Base-by-base conservation (phyloP, 2,797 vertebrate genomes). In the Poeciliopsis gracilis region DNA sequence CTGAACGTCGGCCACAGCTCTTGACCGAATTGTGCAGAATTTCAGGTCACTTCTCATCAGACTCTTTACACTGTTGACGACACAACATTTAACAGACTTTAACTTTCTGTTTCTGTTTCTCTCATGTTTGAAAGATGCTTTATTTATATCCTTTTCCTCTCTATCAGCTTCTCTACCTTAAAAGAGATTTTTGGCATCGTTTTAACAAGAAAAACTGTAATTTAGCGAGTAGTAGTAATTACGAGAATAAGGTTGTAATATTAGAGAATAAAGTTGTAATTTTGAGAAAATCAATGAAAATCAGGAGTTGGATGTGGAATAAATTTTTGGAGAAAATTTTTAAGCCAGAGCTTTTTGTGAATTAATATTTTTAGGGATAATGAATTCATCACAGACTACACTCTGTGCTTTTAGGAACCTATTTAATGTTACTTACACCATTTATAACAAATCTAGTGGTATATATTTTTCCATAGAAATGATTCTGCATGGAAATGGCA, bases 1-100 rank as follows among this genome's bases (percentile, higher is more conserved):
- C 85, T 84, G 78, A 73, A 73, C 81, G 71, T 76, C 84, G 84
- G 83, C 69, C 79, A 83, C 82, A 83, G 87, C 78, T 89, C 67
- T 82, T 63, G 8, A 70, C 20, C 83, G 76, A 78, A 83, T 81
- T 84, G 87, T 72, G 46, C 70, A 53, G 70, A 74, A 76, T 63
- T 71, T 66, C 55, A 76, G 74, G 82, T 88, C 74, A 72, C 70
- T 87, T 59, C 15, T 55, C 75, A 36, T 82, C 10, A 1, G 59
- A 45, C 61, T n/a, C 76, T 77, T 33, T 67, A 45, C 38, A 66
- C 63, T 82, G 73, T 83, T 83, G 83, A 81, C n/a, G 45, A 28
- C 53, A 67, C 38, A 72, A n/a, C 76, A 47, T 38, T 81, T 23
- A 73, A 45, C 76, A 36, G 43, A 77, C 57, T 80, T 72, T 28